Conservation (phyloP, 2,888 invertebrate genomes). For the Teleiodes luculella region DNA sequence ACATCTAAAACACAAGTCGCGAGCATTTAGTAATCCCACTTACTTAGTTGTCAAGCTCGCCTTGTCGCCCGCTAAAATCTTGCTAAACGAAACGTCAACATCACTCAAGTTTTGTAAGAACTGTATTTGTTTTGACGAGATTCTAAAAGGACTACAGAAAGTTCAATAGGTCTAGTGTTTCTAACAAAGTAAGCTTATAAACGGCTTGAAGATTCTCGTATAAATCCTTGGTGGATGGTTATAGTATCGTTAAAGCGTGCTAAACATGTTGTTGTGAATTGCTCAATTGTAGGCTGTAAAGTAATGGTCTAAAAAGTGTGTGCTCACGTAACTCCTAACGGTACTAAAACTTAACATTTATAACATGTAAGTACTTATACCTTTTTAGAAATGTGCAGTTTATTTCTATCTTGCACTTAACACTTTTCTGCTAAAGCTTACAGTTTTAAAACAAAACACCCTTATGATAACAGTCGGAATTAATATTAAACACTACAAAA, state of each 20-base stretch:
- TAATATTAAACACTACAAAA: no score
- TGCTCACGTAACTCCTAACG: not conserved
- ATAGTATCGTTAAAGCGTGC: conserved; percentile 55
- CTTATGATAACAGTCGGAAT: no score
- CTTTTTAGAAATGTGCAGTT: not conserved
- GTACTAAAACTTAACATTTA: not conserved
- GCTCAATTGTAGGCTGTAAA: conserved; percentile 47
- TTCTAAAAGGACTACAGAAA: no score
- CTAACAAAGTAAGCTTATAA: conserved; percentile 9
- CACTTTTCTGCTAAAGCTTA: no score
- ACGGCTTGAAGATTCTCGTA: conserved; percentile 17
- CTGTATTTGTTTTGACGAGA: not conserved
- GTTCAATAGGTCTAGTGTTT: not conserved
- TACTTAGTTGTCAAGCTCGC: not conserved
- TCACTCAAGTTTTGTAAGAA: not conserved
- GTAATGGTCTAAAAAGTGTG: conserved; percentile 12
- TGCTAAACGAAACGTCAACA: not conserved
- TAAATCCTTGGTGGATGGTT: conserved; percentile 38
- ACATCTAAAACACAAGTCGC: no score
- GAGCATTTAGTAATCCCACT: not conserved
- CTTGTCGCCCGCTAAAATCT: conserved; percentile 1
- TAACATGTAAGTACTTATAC: not conserved
- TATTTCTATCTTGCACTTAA: not conserved
- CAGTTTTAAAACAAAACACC: no score
- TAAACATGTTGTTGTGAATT: conserved; percentile 53